Percentiles rank a stretch among this genome's conserved stretches.
Evolutionary conservation across 2,888 invertebrate species (phyloP).

Genomic region (Hirtodrosophila confusa): DNA sequence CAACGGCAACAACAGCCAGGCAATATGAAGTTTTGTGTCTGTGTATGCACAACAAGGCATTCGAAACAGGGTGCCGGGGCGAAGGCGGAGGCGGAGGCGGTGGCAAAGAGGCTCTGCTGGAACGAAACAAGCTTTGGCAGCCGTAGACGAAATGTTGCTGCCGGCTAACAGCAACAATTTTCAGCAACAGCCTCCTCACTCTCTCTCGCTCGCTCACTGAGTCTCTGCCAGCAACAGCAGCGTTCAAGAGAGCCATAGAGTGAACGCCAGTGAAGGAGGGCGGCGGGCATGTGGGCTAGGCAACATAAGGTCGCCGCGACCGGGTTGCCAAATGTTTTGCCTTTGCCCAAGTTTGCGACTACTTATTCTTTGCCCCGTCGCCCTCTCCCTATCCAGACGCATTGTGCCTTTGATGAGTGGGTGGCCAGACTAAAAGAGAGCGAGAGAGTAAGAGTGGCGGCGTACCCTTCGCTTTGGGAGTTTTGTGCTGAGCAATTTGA

Average conservation of each 20-base stretch:
- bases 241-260: slow-evolving; percentile 25
- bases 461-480: slow-evolving; percentile 35
- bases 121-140: slow-evolving; percentile 61
- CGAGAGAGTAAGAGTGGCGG: background rate
- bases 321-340: slow-evolving; percentile 53
- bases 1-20: slow-evolving; percentile 16
- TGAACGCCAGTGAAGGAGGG: background rate
- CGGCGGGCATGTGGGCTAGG: background rate
- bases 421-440: slow-evolving; percentile 18
- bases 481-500: slow-evolving; percentile 45
- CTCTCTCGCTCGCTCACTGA: background rate
- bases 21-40: slow-evolving; percentile 50
- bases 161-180: slow-evolving; percentile 57
- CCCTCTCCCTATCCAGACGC: background rate
- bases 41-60: slow-evolving; percentile 16
- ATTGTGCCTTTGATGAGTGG: slow-evolving; percentile 25
- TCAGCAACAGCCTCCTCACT: slow-evolving; percentile 32
- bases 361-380: slow-evolving; percentile 12
- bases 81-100: background rate
- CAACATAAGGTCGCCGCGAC: slow-evolving; percentile 48
- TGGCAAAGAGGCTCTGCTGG: slow-evolving; percentile 1
- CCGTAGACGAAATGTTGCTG: slow-evolving; percentile 62
- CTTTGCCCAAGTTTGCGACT: slow-evolving; percentile 22
- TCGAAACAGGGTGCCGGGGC: background rate
- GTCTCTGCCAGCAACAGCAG: slow-evolving; percentile 6